phyloP scores from a whole-genome alignment of 53 echinoderm and acorn worm genomes.

The Glandiceps talaboti region DNA sequence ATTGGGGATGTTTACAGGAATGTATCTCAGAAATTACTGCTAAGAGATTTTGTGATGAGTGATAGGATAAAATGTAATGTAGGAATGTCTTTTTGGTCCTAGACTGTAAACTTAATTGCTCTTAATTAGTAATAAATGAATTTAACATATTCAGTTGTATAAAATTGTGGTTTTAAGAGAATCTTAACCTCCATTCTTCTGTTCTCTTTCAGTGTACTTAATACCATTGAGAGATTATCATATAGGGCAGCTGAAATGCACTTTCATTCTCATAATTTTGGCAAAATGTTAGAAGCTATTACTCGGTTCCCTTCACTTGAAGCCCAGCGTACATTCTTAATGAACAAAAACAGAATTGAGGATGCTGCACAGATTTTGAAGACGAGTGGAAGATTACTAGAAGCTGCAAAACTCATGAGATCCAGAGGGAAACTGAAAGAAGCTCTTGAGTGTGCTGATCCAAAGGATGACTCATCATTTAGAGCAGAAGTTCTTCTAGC shows the following conservation, averaged over 20 bases:
- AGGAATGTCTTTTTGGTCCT: no score
- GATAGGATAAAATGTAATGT: no score
- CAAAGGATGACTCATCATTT: constrained; percentile 17
- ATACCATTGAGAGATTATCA: constrained; percentile 23
- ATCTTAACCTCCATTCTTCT: no score
- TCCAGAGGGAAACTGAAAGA: constrained; percentile 29
- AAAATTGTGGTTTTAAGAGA: no score
- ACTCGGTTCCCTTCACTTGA: constrained; percentile 30
- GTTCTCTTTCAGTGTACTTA: constrained; percentile 3
- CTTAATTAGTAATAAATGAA: no score
- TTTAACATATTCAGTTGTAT: no score
- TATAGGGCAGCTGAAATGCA: constrained; percentile 34
- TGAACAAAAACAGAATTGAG: constrained; percentile 5
- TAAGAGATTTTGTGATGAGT: no score
- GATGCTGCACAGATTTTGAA: constrained; percentile 33
- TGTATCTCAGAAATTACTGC: no score
- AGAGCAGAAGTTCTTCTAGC: constrained; percentile 30
- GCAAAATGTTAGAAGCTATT: constrained; percentile 33
- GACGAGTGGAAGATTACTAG: constrained; percentile 15
- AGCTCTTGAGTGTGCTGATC: constrained; percentile 21
- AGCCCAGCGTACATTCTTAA: constrained; percentile 27
- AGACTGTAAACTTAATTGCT: no score
- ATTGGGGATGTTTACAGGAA: no score
- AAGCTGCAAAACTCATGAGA: constrained; percentile 32
- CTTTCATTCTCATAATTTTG: constrained; percentile 5